Evolutionary conservation across 2,113 vertebrate species (phyloP).

Genomic region (Grammomys surdaster): DNA sequence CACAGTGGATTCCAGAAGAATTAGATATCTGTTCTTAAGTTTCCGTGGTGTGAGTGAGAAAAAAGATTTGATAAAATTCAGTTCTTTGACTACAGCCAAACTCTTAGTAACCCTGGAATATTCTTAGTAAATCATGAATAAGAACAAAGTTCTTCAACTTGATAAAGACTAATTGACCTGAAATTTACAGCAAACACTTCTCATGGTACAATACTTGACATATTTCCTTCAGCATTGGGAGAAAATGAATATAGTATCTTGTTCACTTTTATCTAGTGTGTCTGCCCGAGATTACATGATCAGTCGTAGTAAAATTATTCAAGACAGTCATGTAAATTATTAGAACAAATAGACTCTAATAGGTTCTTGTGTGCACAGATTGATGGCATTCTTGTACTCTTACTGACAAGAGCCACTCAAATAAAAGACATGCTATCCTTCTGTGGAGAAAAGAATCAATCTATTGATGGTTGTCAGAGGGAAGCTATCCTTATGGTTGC

Average conservation of each 20-base stretch:
- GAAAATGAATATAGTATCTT: not conserved
- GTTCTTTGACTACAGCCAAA: not conserved
- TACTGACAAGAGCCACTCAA: not conserved
- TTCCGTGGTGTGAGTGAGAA: not conserved
- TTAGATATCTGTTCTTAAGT: not conserved
- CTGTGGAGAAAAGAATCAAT: conserved; percentile 8
- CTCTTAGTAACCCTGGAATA: not conserved
- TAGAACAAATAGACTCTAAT: conserved; percentile 14
- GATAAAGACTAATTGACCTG: not conserved
- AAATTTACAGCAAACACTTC: not conserved
- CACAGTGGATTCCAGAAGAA: not conserved
- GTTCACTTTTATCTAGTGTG: not conserved
- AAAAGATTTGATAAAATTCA: conserved; percentile 1
- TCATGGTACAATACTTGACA: not conserved
- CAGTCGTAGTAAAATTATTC: not conserved
- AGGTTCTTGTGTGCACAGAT: not conserved
- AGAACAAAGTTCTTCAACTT: not conserved
- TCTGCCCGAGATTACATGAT: not conserved
- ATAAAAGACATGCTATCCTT: not conserved
- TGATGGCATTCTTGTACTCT: not conserved
- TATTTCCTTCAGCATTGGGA: conserved; percentile 34
- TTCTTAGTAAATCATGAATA: conserved; percentile 5
- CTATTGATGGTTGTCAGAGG: not conserved
- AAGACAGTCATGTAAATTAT: conserved; percentile 22
- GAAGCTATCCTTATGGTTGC: not conserved